Evolutionary conservation across 2,888 invertebrate species (phyloP), one percentile per base, ranked within the genome.

Genomic region (Limnephilus rhombicus): DNA sequence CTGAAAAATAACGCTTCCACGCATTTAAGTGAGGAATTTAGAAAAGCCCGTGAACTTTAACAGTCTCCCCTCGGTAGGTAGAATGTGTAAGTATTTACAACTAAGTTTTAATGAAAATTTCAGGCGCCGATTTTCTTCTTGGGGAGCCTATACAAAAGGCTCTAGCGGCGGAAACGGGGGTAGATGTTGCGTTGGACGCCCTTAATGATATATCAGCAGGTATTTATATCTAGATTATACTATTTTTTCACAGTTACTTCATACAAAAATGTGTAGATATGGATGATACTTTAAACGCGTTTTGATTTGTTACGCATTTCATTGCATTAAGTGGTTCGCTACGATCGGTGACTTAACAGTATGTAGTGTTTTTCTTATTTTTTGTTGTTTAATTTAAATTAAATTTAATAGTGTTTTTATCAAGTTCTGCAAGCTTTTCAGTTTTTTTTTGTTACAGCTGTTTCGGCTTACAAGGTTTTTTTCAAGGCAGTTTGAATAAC

Each of bases 131-230:
- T 94, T 96, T 97, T 90, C 96, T 98, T 94, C 96, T 98, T 89
- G 98, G 98, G 7, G 97, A 97, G 94, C 98, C 98, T n/a, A 97
- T 98, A 94, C 98, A 98, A 95, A 96, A 96, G 94, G 97, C 98
- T 94, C 96, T 98, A 94, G 96, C 97, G 34, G 96, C 96, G 37
- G 98, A 98, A 94, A 98, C 98, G 92, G 98, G 98, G 93, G 96
- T 98, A 91, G 98, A 98, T 94, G 96, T 97, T 90, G 98, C 98
- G 90, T 96, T 98, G 94, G 97, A 97, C 94, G 97, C 97, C 45
- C 96, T 98, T 94, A 96, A 97, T 88, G 97, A 97, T 94, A 97
- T 98, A 93, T 97, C 97, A 94, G 95, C 97, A 95, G 97, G 98
- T 98, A 96, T 95, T 41, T 85, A 31, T 86, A 90, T 45, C 11